Conservation (phyloP, 2,113 vertebrate genomes). For the Tautogolabrus adspersus region DNA sequence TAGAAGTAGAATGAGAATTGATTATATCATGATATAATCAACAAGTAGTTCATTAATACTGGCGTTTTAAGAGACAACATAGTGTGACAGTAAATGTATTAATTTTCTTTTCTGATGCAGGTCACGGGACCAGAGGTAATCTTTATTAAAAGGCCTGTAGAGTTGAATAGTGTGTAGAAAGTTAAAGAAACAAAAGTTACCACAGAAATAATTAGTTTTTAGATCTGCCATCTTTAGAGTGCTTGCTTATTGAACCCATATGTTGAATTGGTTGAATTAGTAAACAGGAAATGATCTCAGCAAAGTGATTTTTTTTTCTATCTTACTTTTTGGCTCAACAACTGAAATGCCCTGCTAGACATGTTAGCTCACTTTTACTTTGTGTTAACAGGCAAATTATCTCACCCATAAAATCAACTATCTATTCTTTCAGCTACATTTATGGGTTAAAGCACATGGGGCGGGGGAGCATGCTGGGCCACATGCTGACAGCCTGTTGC, state of each 20-base stretch:
- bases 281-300: neutral
- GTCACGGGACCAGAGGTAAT: conserved; percentile 75
- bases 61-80: neutral
- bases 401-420: neutral
- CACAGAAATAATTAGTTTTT: neutral
- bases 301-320: neutral
- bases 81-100: conserved; percentile 19
- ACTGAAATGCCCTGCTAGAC: neutral
- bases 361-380: neutral
- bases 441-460: neutral
- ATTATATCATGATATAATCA: too few species aligned
- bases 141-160: neutral
- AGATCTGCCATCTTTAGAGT: neutral
- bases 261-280: neutral
- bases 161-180: neutral
- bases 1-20: too few species aligned
- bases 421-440: conserved; percentile 7
- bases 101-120: conserved; percentile 60
- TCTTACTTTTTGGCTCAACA: neutral
- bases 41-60: neutral
- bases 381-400: too few species aligned
- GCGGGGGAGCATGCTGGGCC: conserved; percentile 6
- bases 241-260: neutral
- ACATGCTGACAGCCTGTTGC: conserved; percentile 11
- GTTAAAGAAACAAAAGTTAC: neutral